Evolutionary conservation across 2,888 invertebrate species (phyloP).

Genomic region (Acleris holmiana): DNA sequence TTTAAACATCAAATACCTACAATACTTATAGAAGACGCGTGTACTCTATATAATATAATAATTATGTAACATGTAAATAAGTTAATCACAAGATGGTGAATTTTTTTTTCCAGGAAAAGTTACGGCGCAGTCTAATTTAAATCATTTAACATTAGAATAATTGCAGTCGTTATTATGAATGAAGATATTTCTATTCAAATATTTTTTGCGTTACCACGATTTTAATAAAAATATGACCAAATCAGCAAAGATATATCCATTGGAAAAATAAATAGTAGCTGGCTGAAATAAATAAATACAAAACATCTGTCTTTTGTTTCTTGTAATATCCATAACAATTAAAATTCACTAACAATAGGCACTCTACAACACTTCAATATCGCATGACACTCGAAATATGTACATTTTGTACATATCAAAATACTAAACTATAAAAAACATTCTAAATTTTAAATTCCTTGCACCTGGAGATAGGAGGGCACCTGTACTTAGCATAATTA

Average conservation of each 20-base stretch:
- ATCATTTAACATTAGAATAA: too few relatives aligned
- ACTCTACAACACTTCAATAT: slow-evolving; percentile 5
- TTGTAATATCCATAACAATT: slow-evolving; percentile 29
- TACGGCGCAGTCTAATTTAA: too few relatives aligned
- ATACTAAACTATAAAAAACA: too few relatives aligned
- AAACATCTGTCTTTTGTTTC: slow-evolving; percentile 27
- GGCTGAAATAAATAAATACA: slow-evolving; percentile 24
- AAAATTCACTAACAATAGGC: slow-evolving; percentile 29
- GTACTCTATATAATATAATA: too few relatives aligned
- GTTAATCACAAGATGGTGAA: too few relatives aligned
- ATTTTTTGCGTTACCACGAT: neutral
- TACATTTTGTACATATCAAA: slow-evolving; percentile 1
- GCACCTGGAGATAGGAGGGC: slow-evolving; percentile 58
- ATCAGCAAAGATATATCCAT: neutral
- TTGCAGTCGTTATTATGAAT: too few relatives aligned
- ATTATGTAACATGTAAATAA: too few relatives aligned
- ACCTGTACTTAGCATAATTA: slow-evolving; percentile 43
- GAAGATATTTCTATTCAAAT: too few relatives aligned
- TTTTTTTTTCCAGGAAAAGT: too few relatives aligned
- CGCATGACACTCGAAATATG: neutral
- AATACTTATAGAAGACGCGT: too few relatives aligned
- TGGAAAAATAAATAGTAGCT: neutral
- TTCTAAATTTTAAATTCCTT: neutral
- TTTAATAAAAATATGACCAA: neutral
- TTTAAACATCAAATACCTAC: too few relatives aligned